Percentiles rank a stretch among this genome's conserved stretches.
These are phyloP conservation scores for Galendromus occidentalis DNA, from an alignment of 1,140 invertebrate species.

Conservation along the genomic window DNA sequence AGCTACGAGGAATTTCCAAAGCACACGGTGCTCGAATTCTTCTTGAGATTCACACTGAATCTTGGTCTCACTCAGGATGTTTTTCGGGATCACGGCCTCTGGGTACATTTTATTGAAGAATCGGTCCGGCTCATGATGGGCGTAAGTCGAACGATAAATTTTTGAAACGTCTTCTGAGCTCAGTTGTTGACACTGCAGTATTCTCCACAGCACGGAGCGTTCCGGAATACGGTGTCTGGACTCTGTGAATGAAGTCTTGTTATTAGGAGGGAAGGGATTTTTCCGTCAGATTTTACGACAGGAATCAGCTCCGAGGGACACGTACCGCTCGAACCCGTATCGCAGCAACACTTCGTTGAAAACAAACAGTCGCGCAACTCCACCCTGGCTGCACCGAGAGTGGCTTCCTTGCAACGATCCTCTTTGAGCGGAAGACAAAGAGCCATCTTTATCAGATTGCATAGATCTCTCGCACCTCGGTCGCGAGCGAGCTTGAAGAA, in stretches of 20 bases:
- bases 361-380: background rate
- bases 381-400: background rate
- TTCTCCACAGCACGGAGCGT: background rate
- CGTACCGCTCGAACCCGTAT: background rate
- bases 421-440: background rate
- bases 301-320: too few relatives aligned
- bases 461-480: background rate
- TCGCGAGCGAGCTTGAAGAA: background rate
- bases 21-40: background rate
- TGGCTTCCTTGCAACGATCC: background rate
- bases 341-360: background rate
- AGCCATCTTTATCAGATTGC: constrained; percentile 1
- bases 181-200: background rate
- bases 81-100: background rate
- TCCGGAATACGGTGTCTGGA: background rate
- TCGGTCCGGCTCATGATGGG: background rate
- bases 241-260: too few relatives aligned
- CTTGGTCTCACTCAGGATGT: background rate
- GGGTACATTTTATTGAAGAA: background rate
- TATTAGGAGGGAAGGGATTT: too few relatives aligned
- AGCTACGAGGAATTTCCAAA: background rate
- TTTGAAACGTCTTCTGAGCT: background rate
- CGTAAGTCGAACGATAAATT: background rate
- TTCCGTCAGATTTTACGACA: too few relatives aligned
- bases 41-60: background rate